Conservation (phyloP, 2,797 vertebrate species). For the Sciaenops ocellatus region DNA sequence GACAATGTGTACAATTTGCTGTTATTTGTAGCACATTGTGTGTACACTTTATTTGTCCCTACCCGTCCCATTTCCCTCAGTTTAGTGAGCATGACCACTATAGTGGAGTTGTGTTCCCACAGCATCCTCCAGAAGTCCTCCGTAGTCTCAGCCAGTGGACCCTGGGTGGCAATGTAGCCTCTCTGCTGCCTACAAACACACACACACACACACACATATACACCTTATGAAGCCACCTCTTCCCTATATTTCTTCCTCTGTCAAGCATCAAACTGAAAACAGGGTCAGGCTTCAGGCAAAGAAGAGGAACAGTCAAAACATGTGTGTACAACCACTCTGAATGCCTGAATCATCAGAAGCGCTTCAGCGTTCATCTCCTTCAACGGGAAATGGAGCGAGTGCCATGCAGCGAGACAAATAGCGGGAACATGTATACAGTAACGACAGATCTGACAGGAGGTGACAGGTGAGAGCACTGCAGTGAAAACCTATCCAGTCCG, state of each 20-base stretch:
- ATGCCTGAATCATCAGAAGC: constrained; percentile 73
- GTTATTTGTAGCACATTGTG: constrained; percentile 6
- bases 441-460: constrained; percentile 69
- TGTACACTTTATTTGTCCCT: constrained; percentile 20
- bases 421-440: constrained; percentile 50
- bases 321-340: constrained; percentile 56
- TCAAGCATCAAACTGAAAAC: constrained; percentile 61
- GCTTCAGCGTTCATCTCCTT: constrained; percentile 26
- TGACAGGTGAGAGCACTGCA: constrained; percentile 69
- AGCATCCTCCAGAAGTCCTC: constrained; percentile 99
- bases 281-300: constrained; percentile 66
- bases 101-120: constrained; percentile 99
- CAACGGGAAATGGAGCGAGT: constrained; percentile 5
- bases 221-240: constrained; percentile 42
- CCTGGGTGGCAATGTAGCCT: constrained; percentile 97
- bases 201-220: constrained; percentile 49
- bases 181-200: constrained; percentile 91
- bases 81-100: constrained; percentile 98
- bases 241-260: constrained; percentile 44
- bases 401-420: constrained; percentile 39
- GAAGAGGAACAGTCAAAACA: constrained; percentile 67
- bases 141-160: constrained; percentile 96
- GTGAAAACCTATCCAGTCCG: constrained; percentile 71
- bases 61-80: constrained; percentile 98
- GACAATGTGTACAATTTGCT: not conserved